Conservation (phyloP, 1,140 invertebrate genomes). For the Oncopeltus fasciatus region DNA sequence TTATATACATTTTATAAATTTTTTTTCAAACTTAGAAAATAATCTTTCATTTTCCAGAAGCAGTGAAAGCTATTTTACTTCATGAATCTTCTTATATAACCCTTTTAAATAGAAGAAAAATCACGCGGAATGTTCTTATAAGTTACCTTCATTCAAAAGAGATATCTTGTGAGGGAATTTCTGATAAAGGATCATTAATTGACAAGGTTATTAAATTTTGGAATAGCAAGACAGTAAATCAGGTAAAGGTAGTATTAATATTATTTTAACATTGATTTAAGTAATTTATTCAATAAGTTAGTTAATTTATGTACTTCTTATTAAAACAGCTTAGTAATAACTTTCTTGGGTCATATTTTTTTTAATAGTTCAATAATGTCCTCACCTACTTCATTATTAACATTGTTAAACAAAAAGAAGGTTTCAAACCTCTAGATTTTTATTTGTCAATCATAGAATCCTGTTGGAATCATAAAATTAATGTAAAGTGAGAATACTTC, state of each 20-base stretch:
- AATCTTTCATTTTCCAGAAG: too few relatives aligned
- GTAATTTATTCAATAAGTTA: background rate
- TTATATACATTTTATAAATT: too few relatives aligned
- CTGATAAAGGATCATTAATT: slow-evolving; percentile 34
- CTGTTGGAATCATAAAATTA: too few relatives aligned
- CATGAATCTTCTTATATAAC: slow-evolving; percentile 30
- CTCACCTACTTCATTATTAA: too few relatives aligned
- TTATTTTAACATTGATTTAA: background rate
- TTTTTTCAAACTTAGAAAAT: too few relatives aligned
- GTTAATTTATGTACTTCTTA: background rate
- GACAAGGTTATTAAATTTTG: slow-evolving; percentile 18
- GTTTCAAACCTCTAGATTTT: too few relatives aligned
- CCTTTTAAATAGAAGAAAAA: slow-evolving; percentile 31
- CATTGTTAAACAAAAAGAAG: too few relatives aligned
- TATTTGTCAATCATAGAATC: too few relatives aligned
- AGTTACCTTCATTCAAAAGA: slow-evolving; percentile 32
- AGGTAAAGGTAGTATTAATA: background rate
- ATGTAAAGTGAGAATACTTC: too few relatives aligned
- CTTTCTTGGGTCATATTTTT: too few relatives aligned
- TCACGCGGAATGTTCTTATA: slow-evolving; percentile 34
- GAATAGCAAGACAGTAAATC: background rate
- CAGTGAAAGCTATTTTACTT: slow-evolving; percentile 30
- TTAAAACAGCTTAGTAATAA: background rate
- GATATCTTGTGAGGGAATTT: slow-evolving; percentile 28
- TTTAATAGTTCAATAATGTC: background rate